Evolutionary conservation across 2,797 vertebrate species (phyloP).

Genomic region (Crenuchus spilurus): DNA sequence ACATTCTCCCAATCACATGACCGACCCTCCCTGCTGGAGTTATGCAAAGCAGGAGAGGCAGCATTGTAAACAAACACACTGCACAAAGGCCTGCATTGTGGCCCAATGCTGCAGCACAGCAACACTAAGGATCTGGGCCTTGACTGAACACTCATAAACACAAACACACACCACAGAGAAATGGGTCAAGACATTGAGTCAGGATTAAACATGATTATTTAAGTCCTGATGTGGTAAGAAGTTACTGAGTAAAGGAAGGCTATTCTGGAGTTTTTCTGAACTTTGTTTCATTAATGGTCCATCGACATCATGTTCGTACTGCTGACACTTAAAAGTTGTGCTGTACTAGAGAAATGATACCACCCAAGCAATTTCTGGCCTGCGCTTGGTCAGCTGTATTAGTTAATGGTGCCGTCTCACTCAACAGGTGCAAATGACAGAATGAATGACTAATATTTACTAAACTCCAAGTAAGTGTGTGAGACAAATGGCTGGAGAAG

Average conservation of each 20-base stretch:
- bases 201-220: not conserved
- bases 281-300: not conserved
- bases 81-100: conserved; percentile 78
- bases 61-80: conserved; percentile 75
- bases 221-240: not conserved
- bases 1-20: conserved; percentile 72
- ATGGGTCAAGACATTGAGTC: conserved; percentile 20
- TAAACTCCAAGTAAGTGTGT: too few relatives aligned
- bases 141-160: conserved; percentile 24
- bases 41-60: conserved; percentile 80
- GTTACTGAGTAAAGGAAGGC: not conserved
- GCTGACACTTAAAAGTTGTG: too few relatives aligned
- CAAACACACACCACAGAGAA: conserved; percentile 48
- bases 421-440: too few relatives aligned
- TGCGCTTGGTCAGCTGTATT: too few relatives aligned
- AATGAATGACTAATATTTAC: too few relatives aligned
- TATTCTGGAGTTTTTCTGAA: not conserved
- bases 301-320: too few relatives aligned
- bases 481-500: too few relatives aligned
- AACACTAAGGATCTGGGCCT: conserved; percentile 29
- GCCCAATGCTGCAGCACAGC: conserved; percentile 46
- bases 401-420: too few relatives aligned
- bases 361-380: too few relatives aligned
- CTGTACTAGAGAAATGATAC: too few relatives aligned
- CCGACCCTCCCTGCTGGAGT: conserved; percentile 72